These are phyloP conservation scores for Melierax canorus DNA, from an alignment of 2,113 vertebrate species.

Conservation along the genomic window DNA sequence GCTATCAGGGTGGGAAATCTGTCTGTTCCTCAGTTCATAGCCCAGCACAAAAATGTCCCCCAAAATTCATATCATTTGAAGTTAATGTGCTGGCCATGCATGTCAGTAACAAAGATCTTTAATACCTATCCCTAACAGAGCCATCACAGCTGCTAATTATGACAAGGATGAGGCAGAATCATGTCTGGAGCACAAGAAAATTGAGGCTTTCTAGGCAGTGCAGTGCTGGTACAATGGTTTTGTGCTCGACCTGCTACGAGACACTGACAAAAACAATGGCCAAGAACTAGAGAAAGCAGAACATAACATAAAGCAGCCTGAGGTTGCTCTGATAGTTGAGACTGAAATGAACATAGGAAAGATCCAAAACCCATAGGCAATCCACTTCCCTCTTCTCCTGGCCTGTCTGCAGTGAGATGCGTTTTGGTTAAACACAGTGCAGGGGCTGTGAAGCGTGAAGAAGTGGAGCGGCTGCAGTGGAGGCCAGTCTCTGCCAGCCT, in stretches of 20 bases:
- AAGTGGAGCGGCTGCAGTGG: neutral
- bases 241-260: neutral
- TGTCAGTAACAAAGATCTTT: neutral
- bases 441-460: neutral
- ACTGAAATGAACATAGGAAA: neutral
- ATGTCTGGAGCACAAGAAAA: neutral
- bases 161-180: neutral
- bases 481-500: neutral
- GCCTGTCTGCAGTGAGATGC: neutral
- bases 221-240: neutral
- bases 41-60: too few species aligned
- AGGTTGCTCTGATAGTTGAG: neutral
- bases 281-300: neutral
- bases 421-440: neutral
- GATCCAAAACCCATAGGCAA: neutral
- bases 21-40: neutral
- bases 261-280: neutral
- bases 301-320: neutral
- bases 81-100: neutral
- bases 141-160: neutral
- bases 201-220: neutral
- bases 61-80: neutral
- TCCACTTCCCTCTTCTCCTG: neutral
- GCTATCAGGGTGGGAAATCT: neutral
- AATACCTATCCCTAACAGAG: neutral